Evolutionary conservation across 2,797 vertebrate species (phyloP).

Genomic region (Poecile montanus): DNA sequence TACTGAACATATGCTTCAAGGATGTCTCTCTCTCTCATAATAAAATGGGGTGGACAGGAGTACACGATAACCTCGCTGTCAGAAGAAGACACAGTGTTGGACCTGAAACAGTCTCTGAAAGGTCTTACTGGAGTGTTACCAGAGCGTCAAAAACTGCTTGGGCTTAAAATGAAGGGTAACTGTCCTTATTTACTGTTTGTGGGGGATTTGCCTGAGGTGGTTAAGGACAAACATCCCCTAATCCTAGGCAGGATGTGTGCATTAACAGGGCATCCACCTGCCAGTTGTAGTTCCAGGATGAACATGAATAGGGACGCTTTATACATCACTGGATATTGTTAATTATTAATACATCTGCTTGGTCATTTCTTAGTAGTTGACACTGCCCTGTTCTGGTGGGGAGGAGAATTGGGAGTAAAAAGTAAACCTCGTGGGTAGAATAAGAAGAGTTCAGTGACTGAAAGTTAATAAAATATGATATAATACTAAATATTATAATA

Average conservation of each 20-base stretch:
- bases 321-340: background rate
- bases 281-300: background rate
- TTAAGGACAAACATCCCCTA: background rate
- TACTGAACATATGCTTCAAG: slow-evolving; percentile 72
- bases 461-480: background rate
- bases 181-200: background rate
- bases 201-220: background rate
- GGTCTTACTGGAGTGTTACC: slow-evolving; percentile 95
- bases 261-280: background rate
- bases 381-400: background rate
- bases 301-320: background rate
- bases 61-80: slow-evolving; percentile 94
- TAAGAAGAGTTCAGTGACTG: background rate
- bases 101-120: slow-evolving; percentile 97
- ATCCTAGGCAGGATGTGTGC: background rate
- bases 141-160: slow-evolving; percentile 95
- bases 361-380: background rate
- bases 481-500: background rate
- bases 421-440: background rate
- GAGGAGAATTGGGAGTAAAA: rapidly evolving
- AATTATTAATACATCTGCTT: background rate
- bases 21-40: slow-evolving; percentile 97
- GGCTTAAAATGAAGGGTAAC: slow-evolving; percentile 97
- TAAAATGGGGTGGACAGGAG: slow-evolving; percentile 99
- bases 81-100: slow-evolving; percentile 95